Evolutionary conservation across 2,797 vertebrate species (phyloP).

Genomic region (Pangasius macronema): DNA sequence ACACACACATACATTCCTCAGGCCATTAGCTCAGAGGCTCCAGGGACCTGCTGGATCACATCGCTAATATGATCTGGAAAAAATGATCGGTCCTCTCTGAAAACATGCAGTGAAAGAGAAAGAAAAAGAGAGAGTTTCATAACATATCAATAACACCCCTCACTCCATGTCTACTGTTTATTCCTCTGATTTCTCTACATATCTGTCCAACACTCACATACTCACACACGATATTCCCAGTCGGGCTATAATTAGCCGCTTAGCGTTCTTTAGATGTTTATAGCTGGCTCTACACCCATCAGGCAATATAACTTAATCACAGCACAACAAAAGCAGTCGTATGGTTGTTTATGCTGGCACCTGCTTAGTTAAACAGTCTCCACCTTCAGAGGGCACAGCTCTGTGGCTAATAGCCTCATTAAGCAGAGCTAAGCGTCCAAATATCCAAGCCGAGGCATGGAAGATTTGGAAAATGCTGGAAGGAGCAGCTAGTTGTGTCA

Average conservation of each 20-base stretch:
- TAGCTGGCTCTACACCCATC: conserved; percentile 19
- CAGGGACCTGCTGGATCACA: conserved; percentile 65
- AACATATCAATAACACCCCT: conserved; percentile 12
- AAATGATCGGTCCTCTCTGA: conserved; percentile 71
- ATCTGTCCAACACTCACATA: conserved; percentile 24
- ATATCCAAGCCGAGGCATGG: conserved; percentile 5
- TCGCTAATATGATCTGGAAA: conserved; percentile 74
- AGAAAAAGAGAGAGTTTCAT: neutral
- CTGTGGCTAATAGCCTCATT: conserved; percentile 44
- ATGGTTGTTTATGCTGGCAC: conserved; percentile 44
- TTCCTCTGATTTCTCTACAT: conserved; percentile 5
- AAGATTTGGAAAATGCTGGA: conserved; percentile 36
- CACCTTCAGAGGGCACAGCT: conserved; percentile 28
- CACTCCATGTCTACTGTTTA: conserved; percentile 18
- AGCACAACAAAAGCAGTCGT: conserved; percentile 37
- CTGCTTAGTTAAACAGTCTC: conserved; percentile 34
- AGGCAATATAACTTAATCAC: conserved; percentile 39
- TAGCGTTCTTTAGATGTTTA: conserved; percentile 50
- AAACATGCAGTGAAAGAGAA: conserved; percentile 48
- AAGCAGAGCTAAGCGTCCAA: conserved; percentile 14
- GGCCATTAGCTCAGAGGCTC: conserved; percentile 78
- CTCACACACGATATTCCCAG: conserved; percentile 20
- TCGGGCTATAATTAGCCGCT: conserved; percentile 5
- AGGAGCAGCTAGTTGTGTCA: conserved; percentile 35
- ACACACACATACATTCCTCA: conserved; percentile 41